A percentile compares a stretch with the other conserved stretches of the same genome.
phyloP scores from a whole-genome alignment of 2,797 vertebrate species.

The Eupleurogrammus muticus region DNA sequence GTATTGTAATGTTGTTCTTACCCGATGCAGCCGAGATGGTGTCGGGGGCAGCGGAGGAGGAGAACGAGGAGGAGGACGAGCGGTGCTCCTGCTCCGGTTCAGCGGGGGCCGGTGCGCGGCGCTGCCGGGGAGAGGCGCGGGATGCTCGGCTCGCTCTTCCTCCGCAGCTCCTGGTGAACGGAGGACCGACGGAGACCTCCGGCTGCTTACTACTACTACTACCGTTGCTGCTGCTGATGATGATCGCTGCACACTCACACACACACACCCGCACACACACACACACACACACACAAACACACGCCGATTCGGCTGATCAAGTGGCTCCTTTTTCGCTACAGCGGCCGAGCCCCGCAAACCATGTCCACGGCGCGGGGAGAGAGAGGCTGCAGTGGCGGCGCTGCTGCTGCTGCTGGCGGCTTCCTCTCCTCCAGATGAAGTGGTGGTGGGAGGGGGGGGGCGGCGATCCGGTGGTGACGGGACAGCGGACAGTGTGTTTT shows the following conservation, averaged over 20 bases:
- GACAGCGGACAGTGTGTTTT: conserved; percentile 49
- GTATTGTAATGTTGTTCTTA: conserved; percentile 39
- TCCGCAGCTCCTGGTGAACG: conserved; percentile 29
- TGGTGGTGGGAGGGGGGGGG: conserved; percentile 22
- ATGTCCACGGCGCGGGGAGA: conserved; percentile 73
- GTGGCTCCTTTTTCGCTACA: conserved; percentile 63
- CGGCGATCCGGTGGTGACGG: conserved; percentile 32
- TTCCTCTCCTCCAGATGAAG: conserved; percentile 27
- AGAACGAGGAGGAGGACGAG: background rate
- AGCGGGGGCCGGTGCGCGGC: conserved; percentile 51
- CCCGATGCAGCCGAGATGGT: conserved; percentile 38
- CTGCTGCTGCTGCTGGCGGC: conserved; percentile 43
- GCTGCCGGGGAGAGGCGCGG: conserved; percentile 53
- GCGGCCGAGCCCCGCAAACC: conserved; percentile 75
- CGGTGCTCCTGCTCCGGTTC: conserved; percentile 49
- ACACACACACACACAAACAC: conserved; percentile 4
- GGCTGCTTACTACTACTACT: conserved; percentile 14
- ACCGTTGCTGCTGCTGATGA: conserved; percentile 2
- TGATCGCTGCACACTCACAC: conserved; percentile 18
- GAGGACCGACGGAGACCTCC: conserved; percentile 15
- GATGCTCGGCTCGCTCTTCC: conserved; percentile 56
- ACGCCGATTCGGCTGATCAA: conserved; percentile 1
- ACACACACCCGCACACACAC: conserved; percentile 10
- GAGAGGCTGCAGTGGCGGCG: conserved; percentile 58
- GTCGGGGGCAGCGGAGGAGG: conserved; percentile 1